phyloP scores from a whole-genome alignment of 1,140 invertebrate species.

The Asbolus verrucosus region DNA sequence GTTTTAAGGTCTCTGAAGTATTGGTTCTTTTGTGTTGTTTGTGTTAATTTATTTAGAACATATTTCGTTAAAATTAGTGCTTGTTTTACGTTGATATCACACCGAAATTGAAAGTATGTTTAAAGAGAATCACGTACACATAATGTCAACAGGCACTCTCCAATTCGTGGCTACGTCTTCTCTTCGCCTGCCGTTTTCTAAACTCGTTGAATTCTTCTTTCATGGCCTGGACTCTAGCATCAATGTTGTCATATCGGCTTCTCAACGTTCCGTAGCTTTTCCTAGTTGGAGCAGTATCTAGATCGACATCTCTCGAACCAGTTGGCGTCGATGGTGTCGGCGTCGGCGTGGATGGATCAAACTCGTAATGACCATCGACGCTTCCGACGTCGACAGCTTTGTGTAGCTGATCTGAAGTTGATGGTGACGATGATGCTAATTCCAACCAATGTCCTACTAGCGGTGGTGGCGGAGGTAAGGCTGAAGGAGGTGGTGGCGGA shows the following conservation, averaged over 20 bases:
- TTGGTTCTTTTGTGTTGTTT: conserved; percentile 57
- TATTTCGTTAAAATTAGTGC: conserved; percentile 55
- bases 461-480: conserved; percentile 64
- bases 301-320: conserved; percentile 70
- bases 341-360: conserved; percentile 82
- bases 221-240: conserved; percentile 92
- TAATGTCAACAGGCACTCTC: conserved; percentile 79
- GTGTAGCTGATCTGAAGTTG: conserved; percentile 66
- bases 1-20: conserved; percentile 43
- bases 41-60: conserved; percentile 63
- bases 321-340: conserved; percentile 82
- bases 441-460: conserved; percentile 73
- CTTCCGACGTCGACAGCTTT: conserved; percentile 82
- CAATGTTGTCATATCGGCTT: conserved; percentile 82
- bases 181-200: conserved; percentile 84
- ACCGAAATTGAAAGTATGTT: conserved; percentile 49
- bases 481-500: conserved; percentile 58
- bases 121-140: conserved; percentile 16
- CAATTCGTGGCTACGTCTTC: conserved; percentile 75
- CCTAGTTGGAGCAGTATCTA: conserved; percentile 64
- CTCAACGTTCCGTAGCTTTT: conserved; percentile 62
- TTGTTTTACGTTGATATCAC: conserved; percentile 51
- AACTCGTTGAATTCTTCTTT: conserved; percentile 96
- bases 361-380: conserved; percentile 96
- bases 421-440: conserved; percentile 68